Base-by-base conservation (phyloP, 2,888 invertebrate species). In the Agrotis exclamationis region DNA sequence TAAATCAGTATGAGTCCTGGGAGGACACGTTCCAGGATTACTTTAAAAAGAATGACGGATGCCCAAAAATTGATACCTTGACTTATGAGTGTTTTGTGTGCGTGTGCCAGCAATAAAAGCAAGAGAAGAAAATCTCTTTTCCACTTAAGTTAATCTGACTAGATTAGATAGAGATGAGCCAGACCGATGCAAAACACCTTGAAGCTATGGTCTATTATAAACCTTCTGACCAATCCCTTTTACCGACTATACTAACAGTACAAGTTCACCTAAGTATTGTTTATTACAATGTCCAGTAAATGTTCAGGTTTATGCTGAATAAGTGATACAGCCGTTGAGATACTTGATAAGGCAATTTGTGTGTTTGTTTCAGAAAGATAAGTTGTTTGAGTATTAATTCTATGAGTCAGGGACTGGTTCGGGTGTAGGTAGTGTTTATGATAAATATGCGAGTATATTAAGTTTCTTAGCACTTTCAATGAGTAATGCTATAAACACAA, bases 321-420 rank as follows among this genome's bases (percentile, higher is more conserved):
- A 45, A 68, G 28, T 65, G 59, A 72, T 75, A 59, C 50, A 70
- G 44, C n/a, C 48, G 50, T 63, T 54, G 45, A 75, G 70, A 75
- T 81, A 56, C 14, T 20, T 58, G 79, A 74, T 79, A 85, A 62
- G 54, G 50, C 39, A 65, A 62, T 74, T 79, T 70, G 70, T 79
- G 65, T 64, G 47, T 80, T 59, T 70, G 64, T 59, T 73, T 75
- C 51, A 62, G 33, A 59, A 51, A 48, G 20, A 58, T 72, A 67
- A 68, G 62, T 63, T 70, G 51, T 62, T 51, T 73, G 63, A 68
- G 74, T 79, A 63, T 66, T 63, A 51, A 70, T 68, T 39, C 14
- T 20, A 53, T 79, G 83, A 73, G 54, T 83, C 80, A 83, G 18
- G 3, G 16, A 77, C 68, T 62, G 39, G 76, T 76, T 62, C 28